phyloP scores from a whole-genome alignment of 1,140 invertebrate genomes.

The Ceratina calcarata region DNA sequence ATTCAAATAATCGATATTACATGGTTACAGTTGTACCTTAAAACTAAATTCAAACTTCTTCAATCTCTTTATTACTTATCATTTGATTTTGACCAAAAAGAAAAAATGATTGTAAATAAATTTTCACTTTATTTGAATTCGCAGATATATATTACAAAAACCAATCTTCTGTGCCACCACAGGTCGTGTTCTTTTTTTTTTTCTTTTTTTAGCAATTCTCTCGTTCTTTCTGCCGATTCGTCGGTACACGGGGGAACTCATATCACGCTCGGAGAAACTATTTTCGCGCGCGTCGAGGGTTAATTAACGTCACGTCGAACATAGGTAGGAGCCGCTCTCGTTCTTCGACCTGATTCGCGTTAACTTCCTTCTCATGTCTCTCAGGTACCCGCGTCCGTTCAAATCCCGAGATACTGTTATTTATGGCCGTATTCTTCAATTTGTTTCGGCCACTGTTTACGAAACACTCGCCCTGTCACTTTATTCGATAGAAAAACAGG shows the following conservation, averaged over 20 bases:
- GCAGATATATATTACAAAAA: no score
- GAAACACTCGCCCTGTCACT: constrained; percentile 21
- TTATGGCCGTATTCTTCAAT: constrained; percentile 28
- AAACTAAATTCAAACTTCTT: no score
- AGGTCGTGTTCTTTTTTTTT: not conserved
- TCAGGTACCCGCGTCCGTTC: not conserved
- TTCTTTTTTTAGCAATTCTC: not conserved
- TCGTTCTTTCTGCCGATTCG: not conserved
- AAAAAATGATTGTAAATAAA: no score
- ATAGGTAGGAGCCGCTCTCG: not conserved
- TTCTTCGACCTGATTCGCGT: not conserved
- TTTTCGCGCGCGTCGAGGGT: constrained; percentile 15
- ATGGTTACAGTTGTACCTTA: no score
- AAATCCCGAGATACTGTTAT: constrained; percentile 27
- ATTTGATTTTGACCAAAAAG: no score
- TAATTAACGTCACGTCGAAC: constrained; percentile 51
- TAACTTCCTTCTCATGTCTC: not conserved
- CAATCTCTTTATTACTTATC: no score
- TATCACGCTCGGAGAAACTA: constrained; percentile 1
- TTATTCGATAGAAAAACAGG: no score
- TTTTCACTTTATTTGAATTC: no score
- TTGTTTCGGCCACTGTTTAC: constrained; percentile 25
- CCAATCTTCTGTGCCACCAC: no score
- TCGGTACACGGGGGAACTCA: not conserved
- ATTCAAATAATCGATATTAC: no score